Base-by-base conservation (phyloP, 1,140 invertebrate genomes). In the Maniola jurtina region DNA sequence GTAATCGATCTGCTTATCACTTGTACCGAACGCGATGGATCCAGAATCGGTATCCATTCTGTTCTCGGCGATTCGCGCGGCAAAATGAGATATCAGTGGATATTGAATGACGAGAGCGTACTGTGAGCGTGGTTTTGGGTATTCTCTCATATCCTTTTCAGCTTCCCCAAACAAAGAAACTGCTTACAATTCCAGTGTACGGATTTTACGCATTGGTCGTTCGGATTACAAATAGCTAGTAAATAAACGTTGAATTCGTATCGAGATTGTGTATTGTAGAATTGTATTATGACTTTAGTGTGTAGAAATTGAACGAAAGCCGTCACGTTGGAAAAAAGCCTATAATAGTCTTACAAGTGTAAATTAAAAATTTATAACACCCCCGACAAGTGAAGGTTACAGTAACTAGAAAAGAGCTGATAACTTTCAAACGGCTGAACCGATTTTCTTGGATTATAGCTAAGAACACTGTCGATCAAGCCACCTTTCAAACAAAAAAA, bases 41-140 rank as follows among this genome's bases (percentile, higher is more conserved):
- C 48, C 63, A 40, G 56, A 68, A 60, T 59, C 55, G 65, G 77
- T 77, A 81, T 76, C 76, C 80, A 75, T 79, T 78, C 77, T 80
- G 74, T 77, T 79, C 79, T 65, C 57, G 66, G 77, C 75, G 76
- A 81, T 77, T 84, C 80, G 79, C 80, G 80, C 78, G 80, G 81
- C 81, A 86, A 88, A 88, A 88, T 85, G 77, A 84, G 85, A 88
- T 88, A 88, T 88, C 85, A 85, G 75, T 84, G 73, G 81, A 79
- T 88, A 88, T 88, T 88, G 85, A 86, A 86, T 85, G 82, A 83
- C 79, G 78, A 73, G 71, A 72, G 66, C 73, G 73, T 74, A 74
- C 79, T 73, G 78, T 73, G 73, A 77, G 71, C 71, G 73, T 69
- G 76, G 75, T 74, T n/a, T 79, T 71, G 64, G 66, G 71, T 77